A percentile compares a stretch with the other conserved stretches of the same genome.
These are phyloP conservation scores for Apamea anceps DNA, from an alignment of 2,888 invertebrate species.

Conservation along the genomic window DNA sequence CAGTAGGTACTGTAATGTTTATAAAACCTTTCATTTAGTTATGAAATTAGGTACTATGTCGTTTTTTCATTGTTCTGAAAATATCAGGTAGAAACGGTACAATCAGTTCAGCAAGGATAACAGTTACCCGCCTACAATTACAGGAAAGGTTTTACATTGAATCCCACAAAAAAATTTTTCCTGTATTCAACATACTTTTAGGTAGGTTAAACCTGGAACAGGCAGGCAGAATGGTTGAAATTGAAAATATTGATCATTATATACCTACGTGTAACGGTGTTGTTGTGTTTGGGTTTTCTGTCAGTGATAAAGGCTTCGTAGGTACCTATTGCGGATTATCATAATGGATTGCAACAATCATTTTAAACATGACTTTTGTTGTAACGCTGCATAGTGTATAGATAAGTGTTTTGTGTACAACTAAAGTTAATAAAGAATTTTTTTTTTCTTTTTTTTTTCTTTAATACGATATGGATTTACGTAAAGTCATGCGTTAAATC, in stretches of 20 bases:
- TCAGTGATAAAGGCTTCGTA: constrained; percentile 32
- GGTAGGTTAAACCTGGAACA: neutral
- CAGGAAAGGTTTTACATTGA: constrained; percentile 28
- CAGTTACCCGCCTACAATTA: constrained; percentile 5
- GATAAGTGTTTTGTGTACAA: no score
- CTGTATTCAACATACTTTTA: constrained; percentile 18
- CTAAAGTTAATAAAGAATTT: no score
- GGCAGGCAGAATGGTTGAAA: neutral
- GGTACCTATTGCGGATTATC: constrained; percentile 16
- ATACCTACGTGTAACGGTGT: neutral
- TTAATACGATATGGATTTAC: constrained; percentile 17
- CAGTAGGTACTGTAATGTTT: constrained; percentile 25
- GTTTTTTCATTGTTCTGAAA: constrained; percentile 24
- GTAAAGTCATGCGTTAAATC: constrained; percentile 13
- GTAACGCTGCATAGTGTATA: no score
- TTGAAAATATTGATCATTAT: constrained; percentile 17
- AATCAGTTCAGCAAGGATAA: constrained; percentile 22
- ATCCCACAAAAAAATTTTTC: constrained; percentile 23
- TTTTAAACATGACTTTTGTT: constrained; percentile 11
- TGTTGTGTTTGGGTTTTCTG: constrained; percentile 6
- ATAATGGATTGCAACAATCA: constrained; percentile 14
- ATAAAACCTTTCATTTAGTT: constrained; percentile 24
- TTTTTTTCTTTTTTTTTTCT: no score
- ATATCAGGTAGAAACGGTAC: constrained; percentile 9
- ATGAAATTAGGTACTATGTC: neutral